Conservation (phyloP, 1,140 invertebrate genomes). For the Diuraphis noxia region DNA sequence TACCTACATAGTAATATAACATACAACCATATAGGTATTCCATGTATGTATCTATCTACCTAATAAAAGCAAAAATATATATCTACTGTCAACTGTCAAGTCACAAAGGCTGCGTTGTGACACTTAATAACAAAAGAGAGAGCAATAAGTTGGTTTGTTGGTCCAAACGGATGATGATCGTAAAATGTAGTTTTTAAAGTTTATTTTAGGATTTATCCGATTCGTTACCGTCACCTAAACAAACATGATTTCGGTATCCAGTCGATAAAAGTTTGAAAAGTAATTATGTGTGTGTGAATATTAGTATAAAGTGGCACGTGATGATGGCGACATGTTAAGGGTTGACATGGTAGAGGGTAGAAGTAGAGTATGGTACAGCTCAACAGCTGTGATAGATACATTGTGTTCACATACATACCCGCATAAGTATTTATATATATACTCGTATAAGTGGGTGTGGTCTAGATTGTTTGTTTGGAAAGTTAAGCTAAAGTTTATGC, state of each 20-base stretch:
- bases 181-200: not conserved
- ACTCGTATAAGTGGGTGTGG: not conserved
- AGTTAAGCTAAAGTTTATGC: not conserved
- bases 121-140: no score
- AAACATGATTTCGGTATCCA: not conserved
- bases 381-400: not conserved
- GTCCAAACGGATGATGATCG: not conserved
- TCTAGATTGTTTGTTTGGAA: not conserved
- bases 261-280: not conserved
- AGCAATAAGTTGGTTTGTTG: not conserved
- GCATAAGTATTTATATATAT: not conserved
- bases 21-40: not conserved
- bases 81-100: not conserved
- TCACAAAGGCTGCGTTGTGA: not conserved
- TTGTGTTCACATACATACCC: not conserved
- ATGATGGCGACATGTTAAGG: not conserved
- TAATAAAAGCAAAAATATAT: not conserved
- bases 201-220: conserved; percentile 6
- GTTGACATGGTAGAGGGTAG: not conserved
- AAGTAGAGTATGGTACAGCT: not conserved
- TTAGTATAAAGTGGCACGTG: not conserved
- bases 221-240: not conserved
- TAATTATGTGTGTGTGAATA: not conserved
- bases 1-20: not conserved
- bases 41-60: not conserved